Evolutionary conservation across 2,888 invertebrate genomes (phyloP), one percentile per base, ranked within the genome.

Genomic region (Buathra laborator): DNA sequence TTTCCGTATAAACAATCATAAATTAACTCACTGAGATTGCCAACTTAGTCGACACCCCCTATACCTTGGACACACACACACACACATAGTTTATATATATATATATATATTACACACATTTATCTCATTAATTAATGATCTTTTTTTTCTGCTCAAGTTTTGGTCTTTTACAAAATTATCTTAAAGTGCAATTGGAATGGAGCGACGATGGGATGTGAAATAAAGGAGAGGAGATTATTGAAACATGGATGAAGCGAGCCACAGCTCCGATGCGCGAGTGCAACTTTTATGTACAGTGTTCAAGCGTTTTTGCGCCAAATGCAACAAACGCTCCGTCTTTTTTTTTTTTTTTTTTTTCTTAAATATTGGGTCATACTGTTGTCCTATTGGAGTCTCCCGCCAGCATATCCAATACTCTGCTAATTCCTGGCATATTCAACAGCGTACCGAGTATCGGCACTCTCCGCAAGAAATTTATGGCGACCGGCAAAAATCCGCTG

Each of bases 401-500:
- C 94, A 98, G 95, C 94, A 96, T 96, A 94, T 97, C 96, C 89
- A 98, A 95, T 89, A 98, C 97, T 94, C 97, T 96, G 95, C 97
- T 96, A 88, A 99, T 97, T 81, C 98, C 97, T 46, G 99, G 99
- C 91, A 99, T 95, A 94, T 97, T 98, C 66, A 99, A 95, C 87
- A 99, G 91, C 9, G 97, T 97, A 16, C 99, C 99, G 83, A 99
- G 93, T 7, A 99, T 95, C 76, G 99, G 99, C 85, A 99, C 97
- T 94, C 99, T 96, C 91, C 99, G 95, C 88, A 99, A 94, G 94
- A 99, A 99, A 94, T 99, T 99, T 56, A 99, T 96, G 53, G 98
- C 99, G 7, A 99, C 98, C 24, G 99, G 99, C 94, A 99, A 96
- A 94, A 99, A 99, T 32, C 99, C 99, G 94, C 99, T 99, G 95